These are phyloP conservation scores for Dryocosmus kuriphilus DNA, from an alignment of 2,888 invertebrate genomes.

Conservation along the genomic window DNA sequence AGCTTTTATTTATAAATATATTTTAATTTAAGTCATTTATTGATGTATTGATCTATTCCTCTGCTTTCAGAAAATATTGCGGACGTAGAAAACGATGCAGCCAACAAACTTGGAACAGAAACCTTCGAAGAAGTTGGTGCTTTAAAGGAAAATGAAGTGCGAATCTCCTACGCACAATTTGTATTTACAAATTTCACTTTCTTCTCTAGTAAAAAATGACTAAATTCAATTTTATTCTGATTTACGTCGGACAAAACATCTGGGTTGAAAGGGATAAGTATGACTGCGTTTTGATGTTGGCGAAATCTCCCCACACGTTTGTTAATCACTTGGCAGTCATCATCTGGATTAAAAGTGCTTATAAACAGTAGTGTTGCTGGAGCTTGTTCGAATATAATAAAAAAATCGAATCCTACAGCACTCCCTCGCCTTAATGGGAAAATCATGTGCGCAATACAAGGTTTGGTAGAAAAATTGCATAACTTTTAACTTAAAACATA, in stretches of 20 bases:
- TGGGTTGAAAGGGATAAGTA: not conserved
- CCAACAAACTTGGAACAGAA: too few species aligned
- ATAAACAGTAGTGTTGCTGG: constrained; percentile 14
- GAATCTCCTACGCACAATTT: too few species aligned
- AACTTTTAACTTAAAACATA: not conserved
- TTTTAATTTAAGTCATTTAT: not conserved
- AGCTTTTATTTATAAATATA: not conserved
- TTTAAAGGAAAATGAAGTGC: not conserved
- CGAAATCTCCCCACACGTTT: not conserved
- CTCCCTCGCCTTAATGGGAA: not conserved
- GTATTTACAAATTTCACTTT: not conserved
- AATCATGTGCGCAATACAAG: not conserved
- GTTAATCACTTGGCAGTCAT: constrained; percentile 8
- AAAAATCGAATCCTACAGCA: not conserved
- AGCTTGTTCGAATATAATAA: not conserved
- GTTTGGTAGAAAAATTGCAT: not conserved
- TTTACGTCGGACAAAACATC: not conserved
- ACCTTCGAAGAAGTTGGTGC: constrained; percentile 1
- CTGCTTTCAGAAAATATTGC: too few species aligned
- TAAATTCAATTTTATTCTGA: not conserved
- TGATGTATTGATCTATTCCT: too few species aligned
- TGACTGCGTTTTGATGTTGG: not conserved
- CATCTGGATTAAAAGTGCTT: not conserved
- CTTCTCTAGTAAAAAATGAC: not conserved
- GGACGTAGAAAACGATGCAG: too few species aligned